These are phyloP conservation scores for Hydropsyche betteni DNA, from an alignment of 2,888 invertebrate species.

Conservation along the genomic window DNA sequence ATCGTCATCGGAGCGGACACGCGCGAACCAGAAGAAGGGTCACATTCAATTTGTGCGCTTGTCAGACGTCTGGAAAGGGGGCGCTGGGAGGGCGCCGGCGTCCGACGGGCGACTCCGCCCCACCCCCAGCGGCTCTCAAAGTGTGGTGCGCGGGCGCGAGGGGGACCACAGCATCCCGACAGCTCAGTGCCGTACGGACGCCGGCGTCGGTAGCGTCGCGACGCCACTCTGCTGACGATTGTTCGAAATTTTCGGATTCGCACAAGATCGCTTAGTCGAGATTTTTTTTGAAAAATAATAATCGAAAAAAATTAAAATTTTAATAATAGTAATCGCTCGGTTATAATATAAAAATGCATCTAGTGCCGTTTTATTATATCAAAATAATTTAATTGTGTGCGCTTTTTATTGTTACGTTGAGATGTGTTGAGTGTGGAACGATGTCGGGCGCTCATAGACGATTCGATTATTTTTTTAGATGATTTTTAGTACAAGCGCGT, in stretches of 20 bases:
- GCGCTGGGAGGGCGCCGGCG: constrained; percentile 34
- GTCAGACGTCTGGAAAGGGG: constrained; percentile 40
- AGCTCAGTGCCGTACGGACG: constrained; percentile 55
- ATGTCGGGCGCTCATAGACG: background rate
- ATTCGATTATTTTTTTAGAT: constrained; percentile 22
- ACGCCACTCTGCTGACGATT: constrained; percentile 46
- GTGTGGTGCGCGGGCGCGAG: constrained; percentile 51
- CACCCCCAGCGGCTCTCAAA: constrained; percentile 55
- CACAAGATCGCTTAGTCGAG: constrained; percentile 23
- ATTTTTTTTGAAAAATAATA: constrained; percentile 25
- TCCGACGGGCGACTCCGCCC: constrained; percentile 55
- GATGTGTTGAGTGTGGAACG: constrained; percentile 11
- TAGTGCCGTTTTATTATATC: constrained; percentile 61
- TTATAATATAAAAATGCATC: constrained; percentile 55
- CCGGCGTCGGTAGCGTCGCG: constrained; percentile 67
- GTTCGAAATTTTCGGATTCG: background rate
- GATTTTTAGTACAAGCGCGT: constrained; percentile 25
- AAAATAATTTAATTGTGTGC: constrained; percentile 23
- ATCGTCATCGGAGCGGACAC: background rate
- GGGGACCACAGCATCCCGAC: constrained; percentile 58
- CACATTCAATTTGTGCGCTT: constrained; percentile 22
- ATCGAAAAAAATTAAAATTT: background rate
- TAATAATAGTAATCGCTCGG: too few relatives aligned
- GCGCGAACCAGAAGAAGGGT: constrained; percentile 5
- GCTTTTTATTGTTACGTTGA: background rate